These are phyloP conservation scores for Papilio gigon DNA, from an alignment of 2,888 invertebrate species.

Conservation along the genomic window DNA sequence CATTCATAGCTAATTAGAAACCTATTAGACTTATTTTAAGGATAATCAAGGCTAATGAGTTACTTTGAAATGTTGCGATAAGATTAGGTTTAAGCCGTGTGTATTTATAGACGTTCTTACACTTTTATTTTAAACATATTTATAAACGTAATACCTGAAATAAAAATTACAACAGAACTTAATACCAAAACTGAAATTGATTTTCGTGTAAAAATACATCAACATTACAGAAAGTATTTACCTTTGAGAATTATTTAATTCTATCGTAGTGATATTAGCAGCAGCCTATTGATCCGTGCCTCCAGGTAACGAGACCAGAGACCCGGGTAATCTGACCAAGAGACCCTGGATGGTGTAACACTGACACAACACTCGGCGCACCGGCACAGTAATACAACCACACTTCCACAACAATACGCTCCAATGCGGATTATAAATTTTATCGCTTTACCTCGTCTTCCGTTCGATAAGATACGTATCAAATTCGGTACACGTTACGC, in stretches of 20 bases:
- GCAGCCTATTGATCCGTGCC: constrained; percentile 70
- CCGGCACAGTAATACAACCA: constrained; percentile 66
- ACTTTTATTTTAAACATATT: not conserved
- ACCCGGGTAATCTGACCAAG: constrained; percentile 50
- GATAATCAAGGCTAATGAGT: not conserved
- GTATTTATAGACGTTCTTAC: not conserved
- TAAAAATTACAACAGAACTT: not conserved
- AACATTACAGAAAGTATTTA: constrained; percentile 56
- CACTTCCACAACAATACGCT: constrained; percentile 56
- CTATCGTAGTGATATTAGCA: constrained; percentile 67
- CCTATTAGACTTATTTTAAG: not conserved
- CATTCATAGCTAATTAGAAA: no score
- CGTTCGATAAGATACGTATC: constrained; percentile 43
- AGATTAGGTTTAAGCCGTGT: constrained; percentile 2
- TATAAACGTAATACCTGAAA: not conserved
- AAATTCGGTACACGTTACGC: constrained; percentile 53
- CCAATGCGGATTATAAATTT: constrained; percentile 43
- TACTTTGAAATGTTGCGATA: not conserved
- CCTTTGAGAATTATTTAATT: constrained; percentile 65
- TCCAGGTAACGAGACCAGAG: constrained; percentile 52
- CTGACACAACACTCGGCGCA: constrained; percentile 59
- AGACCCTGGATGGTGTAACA: constrained; percentile 50
- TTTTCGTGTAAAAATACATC: constrained; percentile 46
- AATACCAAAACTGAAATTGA: not conserved
- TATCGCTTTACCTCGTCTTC: constrained; percentile 33